phyloP scores from a whole-genome alignment of 1,140 invertebrate genomes.

The Theocolax elegans region DNA sequence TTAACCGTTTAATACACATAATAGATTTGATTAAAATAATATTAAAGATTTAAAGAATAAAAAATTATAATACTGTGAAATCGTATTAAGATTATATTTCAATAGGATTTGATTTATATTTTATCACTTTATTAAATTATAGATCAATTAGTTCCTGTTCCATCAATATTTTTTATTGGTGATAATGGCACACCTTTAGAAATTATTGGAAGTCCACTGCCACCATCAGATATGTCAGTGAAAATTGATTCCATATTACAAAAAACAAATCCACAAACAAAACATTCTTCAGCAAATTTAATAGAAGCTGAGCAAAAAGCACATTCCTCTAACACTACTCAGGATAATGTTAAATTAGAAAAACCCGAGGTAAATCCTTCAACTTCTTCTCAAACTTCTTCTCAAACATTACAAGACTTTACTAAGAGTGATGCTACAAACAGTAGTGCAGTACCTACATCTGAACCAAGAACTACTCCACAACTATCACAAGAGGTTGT shows the following conservation, averaged over 20 bases:
- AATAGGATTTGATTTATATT: slow-evolving; percentile 29
- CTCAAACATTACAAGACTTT: background rate
- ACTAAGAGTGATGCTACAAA: background rate
- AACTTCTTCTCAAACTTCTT: background rate
- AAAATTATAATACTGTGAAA: no score
- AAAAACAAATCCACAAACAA: slow-evolving; percentile 21
- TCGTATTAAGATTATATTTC: no score
- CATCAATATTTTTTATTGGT: slow-evolving; percentile 88
- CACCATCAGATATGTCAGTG: slow-evolving; percentile 62
- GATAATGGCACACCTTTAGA: slow-evolving; percentile 80
- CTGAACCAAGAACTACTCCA: background rate
- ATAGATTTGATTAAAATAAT: background rate
- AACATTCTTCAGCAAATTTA: slow-evolving; percentile 45
- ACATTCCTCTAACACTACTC: slow-evolving; percentile 23
- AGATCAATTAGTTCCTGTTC: slow-evolving; percentile 86
- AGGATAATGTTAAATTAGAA: slow-evolving; percentile 19
- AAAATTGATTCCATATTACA: slow-evolving; percentile 70
- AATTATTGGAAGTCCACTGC: slow-evolving; percentile 74
- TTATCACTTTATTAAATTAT: slow-evolving; percentile 9
- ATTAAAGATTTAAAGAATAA: background rate
- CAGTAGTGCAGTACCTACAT: background rate
- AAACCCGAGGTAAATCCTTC: slow-evolving; percentile 22
- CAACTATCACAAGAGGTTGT: slow-evolving; percentile 26
- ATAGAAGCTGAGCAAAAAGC: slow-evolving; percentile 53
- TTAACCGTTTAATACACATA: background rate